These are phyloP conservation scores for Tautogolabrus adspersus DNA, from an alignment of 2,113 vertebrate genomes.

Conservation along the genomic window DNA sequence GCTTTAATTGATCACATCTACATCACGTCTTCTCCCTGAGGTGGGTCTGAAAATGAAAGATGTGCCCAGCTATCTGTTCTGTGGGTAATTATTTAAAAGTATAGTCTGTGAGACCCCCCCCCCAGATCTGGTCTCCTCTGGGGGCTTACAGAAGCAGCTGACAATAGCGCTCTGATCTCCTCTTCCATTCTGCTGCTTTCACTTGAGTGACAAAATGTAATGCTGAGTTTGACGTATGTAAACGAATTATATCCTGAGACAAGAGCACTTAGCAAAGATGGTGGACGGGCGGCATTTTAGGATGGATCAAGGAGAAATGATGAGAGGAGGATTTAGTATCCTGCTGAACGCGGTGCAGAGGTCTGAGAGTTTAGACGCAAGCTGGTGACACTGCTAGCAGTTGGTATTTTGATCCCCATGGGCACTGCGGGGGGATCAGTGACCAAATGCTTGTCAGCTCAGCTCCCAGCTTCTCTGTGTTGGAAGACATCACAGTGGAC, in stretches of 20 bases:
- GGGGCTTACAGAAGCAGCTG: constrained; percentile 58
- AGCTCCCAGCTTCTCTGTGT: constrained; percentile 28
- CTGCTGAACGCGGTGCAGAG: constrained; percentile 38
- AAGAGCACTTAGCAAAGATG: constrained; percentile 24
- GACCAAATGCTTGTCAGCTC: constrained; percentile 65
- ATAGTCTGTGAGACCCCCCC: constrained; percentile 51
- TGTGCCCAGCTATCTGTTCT: constrained; percentile 30
- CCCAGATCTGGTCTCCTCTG: constrained; percentile 48
- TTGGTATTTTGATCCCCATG: constrained; percentile 71
- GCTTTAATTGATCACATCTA: constrained; percentile 57
- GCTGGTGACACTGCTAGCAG: constrained; percentile 63
- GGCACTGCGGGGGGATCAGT: constrained; percentile 66
- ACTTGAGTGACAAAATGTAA: constrained; percentile 31
- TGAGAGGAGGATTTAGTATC: constrained; percentile 30
- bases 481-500: constrained; percentile 44
- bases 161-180: constrained; percentile 56
- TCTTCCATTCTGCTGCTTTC: constrained; percentile 52
- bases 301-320: constrained; percentile 31
- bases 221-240: too few relatives aligned
- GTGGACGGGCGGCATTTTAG: constrained; percentile 12
- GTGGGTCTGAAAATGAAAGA: constrained; percentile 53
- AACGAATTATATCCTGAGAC: constrained; percentile 37
- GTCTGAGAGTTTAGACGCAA: constrained; percentile 57
- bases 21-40: constrained; percentile 24
- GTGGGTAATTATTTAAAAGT: constrained; percentile 44